Base-by-base conservation (phyloP, 2,888 invertebrate genomes). In the Archips crataeganus region DNA sequence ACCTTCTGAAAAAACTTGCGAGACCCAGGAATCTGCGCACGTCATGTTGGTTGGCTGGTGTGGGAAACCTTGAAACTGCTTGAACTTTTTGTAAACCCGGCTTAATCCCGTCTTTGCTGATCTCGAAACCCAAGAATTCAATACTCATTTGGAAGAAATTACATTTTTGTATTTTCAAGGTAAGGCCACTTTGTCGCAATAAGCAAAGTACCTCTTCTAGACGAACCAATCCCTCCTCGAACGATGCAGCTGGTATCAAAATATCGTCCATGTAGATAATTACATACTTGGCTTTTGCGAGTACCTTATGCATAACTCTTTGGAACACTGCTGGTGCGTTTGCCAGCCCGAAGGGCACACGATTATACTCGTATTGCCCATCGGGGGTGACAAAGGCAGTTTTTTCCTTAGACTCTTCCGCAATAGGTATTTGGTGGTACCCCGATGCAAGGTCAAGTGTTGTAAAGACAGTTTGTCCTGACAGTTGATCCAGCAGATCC, bases 341-440 rank as follows among this genome's bases (percentile, higher is more conserved):
- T 34, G 49, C 71, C 11, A 71, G 36, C 5, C 71, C 66, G 54
- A 72, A 72, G 8, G 72, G 76, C 23, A 71, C 70, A 68, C 71
- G 76, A 2, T 66, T 23, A 54, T 81, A 84, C 6, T 85, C 79
- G 54, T 76, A 85, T 36, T 81, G 82, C 1, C 83, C 81, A 34
- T 78, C 78, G 1, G 80, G 82, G 0, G 81, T 82, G 0, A 85
- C 77, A 71, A 87, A 85, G 0, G 84, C 79, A 0, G 84, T 86
- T 49, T 79, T 82, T 61, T 82, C 78, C 45, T 75, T 70, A 32
- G 81, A 79, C 6, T 73, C 69, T 39, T 77, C 74, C n/a, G 78
- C 73, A 1, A 85, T 69, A 8, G 71, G 66, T 2, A 84, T 81
- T 67, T 85, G 83, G 51, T 83, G 82, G 74, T 82, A 82, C 1